Evolutionary conservation across 23 tunicate species (phyloP).

Genomic region (Ascidia mentula): DNA sequence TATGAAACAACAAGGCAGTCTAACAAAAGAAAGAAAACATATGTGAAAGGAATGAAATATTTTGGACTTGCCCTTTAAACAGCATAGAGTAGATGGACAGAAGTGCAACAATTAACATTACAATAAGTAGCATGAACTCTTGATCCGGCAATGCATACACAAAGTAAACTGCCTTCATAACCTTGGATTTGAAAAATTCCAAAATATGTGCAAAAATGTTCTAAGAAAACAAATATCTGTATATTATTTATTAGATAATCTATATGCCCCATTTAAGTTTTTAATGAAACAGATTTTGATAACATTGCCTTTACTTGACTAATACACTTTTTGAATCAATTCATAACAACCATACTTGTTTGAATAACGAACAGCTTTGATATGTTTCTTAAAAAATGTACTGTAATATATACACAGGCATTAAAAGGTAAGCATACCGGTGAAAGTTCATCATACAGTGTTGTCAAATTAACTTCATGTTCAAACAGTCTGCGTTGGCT

Average conservation of each 20-base stretch:
- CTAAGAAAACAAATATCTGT: background rate
- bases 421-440: conserved; percentile 46
- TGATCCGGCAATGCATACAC: conserved; percentile 13
- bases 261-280: no score
- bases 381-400: no score
- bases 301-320: no score
- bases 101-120: background rate
- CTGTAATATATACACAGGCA: no score
- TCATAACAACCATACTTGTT: no score
- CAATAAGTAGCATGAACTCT: conserved; percentile 24
- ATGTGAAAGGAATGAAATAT: background rate
- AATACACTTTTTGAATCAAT: no score
- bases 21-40: background rate
- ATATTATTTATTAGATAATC: no score
- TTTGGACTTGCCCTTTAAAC: background rate
- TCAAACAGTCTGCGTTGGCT: conserved; percentile 64
- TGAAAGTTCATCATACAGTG: conserved; percentile 59
- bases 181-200: background rate
- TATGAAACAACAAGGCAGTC: no score
- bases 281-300: no score
- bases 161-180: background rate
- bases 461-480: conserved; percentile 24
- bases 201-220: background rate
- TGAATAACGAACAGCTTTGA: no score
- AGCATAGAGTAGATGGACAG: background rate